phyloP scores from a whole-genome alignment of 1,140 invertebrate species.

The Trachelipus rathkii region DNA sequence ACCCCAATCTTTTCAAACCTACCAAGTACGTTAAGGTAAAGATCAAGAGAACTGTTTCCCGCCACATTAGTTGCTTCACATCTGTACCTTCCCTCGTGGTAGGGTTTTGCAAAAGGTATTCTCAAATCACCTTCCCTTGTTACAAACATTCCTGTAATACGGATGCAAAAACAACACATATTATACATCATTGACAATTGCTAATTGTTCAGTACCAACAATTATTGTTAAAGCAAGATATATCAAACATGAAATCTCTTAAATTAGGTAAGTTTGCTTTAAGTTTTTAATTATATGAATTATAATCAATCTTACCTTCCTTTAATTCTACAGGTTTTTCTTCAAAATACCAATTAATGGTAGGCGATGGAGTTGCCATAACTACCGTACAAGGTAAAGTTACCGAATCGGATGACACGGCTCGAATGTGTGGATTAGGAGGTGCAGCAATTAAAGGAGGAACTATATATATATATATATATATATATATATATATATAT shows the following conservation, averaged over 20 bases:
- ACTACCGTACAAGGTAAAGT: constrained; percentile 36
- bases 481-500: too few species aligned
- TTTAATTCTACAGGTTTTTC: constrained; percentile 25
- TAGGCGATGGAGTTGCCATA: constrained; percentile 33
- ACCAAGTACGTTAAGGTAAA: constrained; percentile 52
- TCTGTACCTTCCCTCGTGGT: constrained; percentile 51
- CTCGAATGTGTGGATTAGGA: constrained; percentile 25
- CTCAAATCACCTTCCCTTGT: constrained; percentile 27
- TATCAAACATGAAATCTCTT: too few species aligned
- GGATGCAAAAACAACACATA: too few species aligned
- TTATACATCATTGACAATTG: too few species aligned
- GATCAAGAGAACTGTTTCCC: constrained; percentile 51
- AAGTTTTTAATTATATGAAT: neutral
- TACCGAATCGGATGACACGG: constrained; percentile 20
- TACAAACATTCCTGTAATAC: constrained; percentile 23
- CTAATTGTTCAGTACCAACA: too few species aligned
- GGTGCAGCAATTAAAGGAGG: constrained; percentile 34
- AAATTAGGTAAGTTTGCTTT: too few species aligned
- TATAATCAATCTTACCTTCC: constrained; percentile 4
- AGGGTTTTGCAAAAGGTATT: constrained; percentile 21
- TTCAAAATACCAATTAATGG: constrained; percentile 23
- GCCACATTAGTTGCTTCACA: constrained; percentile 53
- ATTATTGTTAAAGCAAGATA: too few species aligned
- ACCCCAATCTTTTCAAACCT: constrained; percentile 19
- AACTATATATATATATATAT: constrained; percentile 21